A percentile compares a stretch with the other conserved stretches of the same genome.
Evolutionary conservation across 2,888 invertebrate species (phyloP).

Genomic region (Lypha dubia): DNA sequence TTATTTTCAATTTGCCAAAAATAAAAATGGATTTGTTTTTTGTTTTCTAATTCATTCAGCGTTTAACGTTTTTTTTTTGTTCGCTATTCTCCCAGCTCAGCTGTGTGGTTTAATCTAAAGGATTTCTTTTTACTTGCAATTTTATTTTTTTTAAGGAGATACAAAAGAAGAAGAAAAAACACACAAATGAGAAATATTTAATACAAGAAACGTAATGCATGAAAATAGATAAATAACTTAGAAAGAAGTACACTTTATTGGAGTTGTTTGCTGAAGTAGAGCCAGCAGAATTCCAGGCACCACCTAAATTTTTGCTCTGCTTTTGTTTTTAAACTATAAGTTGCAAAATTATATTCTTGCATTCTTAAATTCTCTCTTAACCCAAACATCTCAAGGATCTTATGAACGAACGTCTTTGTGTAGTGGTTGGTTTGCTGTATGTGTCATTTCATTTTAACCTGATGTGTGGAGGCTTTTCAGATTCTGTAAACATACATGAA

Average conservation of each 20-base stretch:
- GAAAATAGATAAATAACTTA: constrained; percentile 71
- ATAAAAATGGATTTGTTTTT: constrained; percentile 57
- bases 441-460: constrained; percentile 21
- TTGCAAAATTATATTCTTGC: constrained; percentile 63
- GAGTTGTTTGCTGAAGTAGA: constrained; percentile 22
- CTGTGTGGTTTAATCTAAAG: constrained; percentile 70
- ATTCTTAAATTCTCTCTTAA: constrained; percentile 49
- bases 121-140: constrained; percentile 52
- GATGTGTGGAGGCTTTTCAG: constrained; percentile 58
- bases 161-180: constrained; percentile 42
- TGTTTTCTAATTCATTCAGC: constrained; percentile 59
- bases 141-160: constrained; percentile 34
- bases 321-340: constrained; percentile 49
- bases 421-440: constrained; percentile 8
- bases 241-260: constrained; percentile 51
- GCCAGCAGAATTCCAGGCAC: constrained; percentile 38
- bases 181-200: constrained; percentile 19
- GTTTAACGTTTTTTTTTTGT: constrained; percentile 28
- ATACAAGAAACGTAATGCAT: constrained; percentile 67
- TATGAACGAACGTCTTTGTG: not conserved
- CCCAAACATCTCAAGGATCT: constrained; percentile 66
- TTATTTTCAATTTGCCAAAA: constrained; percentile 74
- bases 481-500: constrained; percentile 44
- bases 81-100: constrained; percentile 51
- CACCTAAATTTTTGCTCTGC: constrained; percentile 48